Evolutionary conservation across 2,888 invertebrate genomes (phyloP).

Genomic region (Drepana falcataria): DNA sequence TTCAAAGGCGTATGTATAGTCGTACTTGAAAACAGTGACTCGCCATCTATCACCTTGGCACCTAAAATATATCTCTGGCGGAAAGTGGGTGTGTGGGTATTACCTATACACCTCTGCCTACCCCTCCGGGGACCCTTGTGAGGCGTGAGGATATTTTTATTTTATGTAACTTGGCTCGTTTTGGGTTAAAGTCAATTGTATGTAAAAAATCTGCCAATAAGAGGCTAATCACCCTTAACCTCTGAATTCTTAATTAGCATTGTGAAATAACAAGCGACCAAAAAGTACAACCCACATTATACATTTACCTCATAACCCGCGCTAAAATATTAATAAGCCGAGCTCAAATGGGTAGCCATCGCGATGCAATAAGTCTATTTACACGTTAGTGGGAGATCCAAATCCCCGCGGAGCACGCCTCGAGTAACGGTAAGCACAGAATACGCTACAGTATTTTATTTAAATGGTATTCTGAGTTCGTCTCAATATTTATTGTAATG

Average conservation of each 20-base stretch:
- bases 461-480: slow-evolving; percentile 13
- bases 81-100: too few species aligned
- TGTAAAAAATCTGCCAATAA: background rate
- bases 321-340: slow-evolving; percentile 37
- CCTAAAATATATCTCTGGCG: too few species aligned
- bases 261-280: slow-evolving; percentile 14
- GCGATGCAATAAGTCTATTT: slow-evolving; percentile 49
- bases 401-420: slow-evolving; percentile 35
- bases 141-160: too few species aligned
- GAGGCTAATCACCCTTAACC: background rate
- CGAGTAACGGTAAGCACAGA: slow-evolving; percentile 42
- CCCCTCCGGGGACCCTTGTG: too few species aligned
- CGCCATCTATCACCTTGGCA: too few species aligned
- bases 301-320: slow-evolving; percentile 32
- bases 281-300: slow-evolving; percentile 31
- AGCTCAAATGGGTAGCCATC: slow-evolving; percentile 28
- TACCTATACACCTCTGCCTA: too few species aligned
- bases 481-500: slow-evolving; percentile 3
- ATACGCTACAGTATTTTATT: slow-evolving; percentile 21
- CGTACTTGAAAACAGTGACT: too few species aligned
- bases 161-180: too few species aligned
- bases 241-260: background rate
- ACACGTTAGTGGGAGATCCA: slow-evolving; percentile 43
- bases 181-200: too few species aligned
- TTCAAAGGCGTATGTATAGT: too few species aligned